Base-by-base conservation (phyloP, 2,113 vertebrate species). In the Podarcis raffonei region DNA sequence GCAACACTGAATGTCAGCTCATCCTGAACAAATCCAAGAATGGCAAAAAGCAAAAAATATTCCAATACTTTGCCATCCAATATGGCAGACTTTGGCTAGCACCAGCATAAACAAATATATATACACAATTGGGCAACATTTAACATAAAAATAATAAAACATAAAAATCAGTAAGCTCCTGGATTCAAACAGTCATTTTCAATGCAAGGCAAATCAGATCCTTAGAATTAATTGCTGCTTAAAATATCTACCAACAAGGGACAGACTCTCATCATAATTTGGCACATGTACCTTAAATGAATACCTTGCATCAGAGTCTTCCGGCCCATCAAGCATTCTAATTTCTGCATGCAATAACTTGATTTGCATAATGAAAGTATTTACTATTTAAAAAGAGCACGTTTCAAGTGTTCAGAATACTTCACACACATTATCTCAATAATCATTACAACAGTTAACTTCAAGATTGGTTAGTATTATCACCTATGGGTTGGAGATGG, bases 241-340 rank as follows among this genome's bases (percentile, higher is more conserved):
- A 23, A 83, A 57, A 71, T 71, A 91, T 86, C 5, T 74, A 79
- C 90, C 4, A 89, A 72, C 27, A 92, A 89, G 18, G 83, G 87
- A 95, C 53, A 76, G 12, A 87, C 12, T 75, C 30, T 90, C 48
- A 57, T 62, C 81, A 37, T 35, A 69, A 8, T 15, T 30, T 5
- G 78, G 59, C 79, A 81, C 77, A 6, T 74, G 35, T 23, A 85
- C 35, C 83, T 88, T 4, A 16, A 74, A 6, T 5, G 79, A 57
- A 15, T 90, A 77, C 66, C 65, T 81, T n/a, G 66, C 23, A 82
- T 2, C 2, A 23, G 66, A 7, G 16, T 35, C 5, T 30, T 35
- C 27, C 72, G 9, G 27, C 59, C 42, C 20, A 18, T n/a, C 20
- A 65, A 76, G 12, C 25, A 53, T 76, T 76, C 22, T 22, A 16